Percentiles rank a stretch among this genome's conserved stretches.
These are phyloP conservation scores for Thecocarcelia acutangulata DNA, from an alignment of 2,888 invertebrate species.

Conservation along the genomic window DNA sequence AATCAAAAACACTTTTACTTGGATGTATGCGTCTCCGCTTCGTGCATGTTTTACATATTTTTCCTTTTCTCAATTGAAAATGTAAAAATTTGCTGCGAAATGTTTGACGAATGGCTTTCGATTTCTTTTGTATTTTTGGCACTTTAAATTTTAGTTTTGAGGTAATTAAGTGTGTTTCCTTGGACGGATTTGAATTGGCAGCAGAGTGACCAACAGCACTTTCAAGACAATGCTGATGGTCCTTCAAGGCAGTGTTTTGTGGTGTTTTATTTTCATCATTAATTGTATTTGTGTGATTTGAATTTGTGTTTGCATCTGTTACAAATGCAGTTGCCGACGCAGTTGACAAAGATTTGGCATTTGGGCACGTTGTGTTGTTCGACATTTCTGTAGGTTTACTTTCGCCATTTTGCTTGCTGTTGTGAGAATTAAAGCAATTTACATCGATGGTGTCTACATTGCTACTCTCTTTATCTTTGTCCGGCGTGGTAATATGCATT, in stretches of 20 bases:
- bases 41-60: conserved; percentile 79
- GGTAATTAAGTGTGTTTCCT: conserved; percentile 68
- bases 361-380: conserved; percentile 20
- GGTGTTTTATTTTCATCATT: conserved; percentile 28
- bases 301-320: conserved; percentile 15
- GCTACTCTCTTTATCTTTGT: conserved; percentile 54
- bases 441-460: conserved; percentile 19
- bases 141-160: conserved; percentile 78
- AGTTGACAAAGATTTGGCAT: conserved; percentile 60
- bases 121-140: conserved; percentile 80
- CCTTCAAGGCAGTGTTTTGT: conserved; percentile 58
- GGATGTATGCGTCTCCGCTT: conserved; percentile 80
- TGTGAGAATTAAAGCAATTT: conserved; percentile 38
- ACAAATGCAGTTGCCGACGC: conserved; percentile 62
- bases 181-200: conserved; percentile 74
- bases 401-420: conserved; percentile 13
- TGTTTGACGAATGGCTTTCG: conserved; percentile 79
- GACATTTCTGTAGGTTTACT: conserved; percentile 10
- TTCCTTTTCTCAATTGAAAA: conserved; percentile 77
- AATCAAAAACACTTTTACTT: conserved; percentile 79
- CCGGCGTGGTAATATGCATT: conserved; percentile 69
- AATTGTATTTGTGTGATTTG: not conserved
- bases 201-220: conserved; percentile 37
- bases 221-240: conserved; percentile 66
- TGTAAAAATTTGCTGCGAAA: conserved; percentile 79